Base-by-base conservation (phyloP, 2,888 invertebrate genomes). In the Thera britannica region DNA sequence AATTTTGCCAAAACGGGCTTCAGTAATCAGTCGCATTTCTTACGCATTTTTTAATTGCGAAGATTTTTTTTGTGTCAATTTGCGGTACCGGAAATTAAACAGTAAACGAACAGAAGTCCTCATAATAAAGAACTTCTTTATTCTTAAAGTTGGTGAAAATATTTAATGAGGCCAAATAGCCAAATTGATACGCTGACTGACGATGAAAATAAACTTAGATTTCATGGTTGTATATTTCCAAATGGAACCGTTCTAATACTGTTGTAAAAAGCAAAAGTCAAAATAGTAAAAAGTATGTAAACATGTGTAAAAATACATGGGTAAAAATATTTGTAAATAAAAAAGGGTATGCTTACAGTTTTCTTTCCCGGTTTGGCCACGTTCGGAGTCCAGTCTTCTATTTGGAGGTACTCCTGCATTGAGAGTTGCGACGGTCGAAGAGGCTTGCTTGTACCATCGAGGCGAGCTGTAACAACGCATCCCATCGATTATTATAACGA, bases 401-500 rank as follows among this genome's bases (percentile, higher is more conserved):
- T 95, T 90, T 98, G 98, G 72, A 99, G 95, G 95, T 98, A 99
- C 89, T 98, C 98, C 85, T 98, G 98, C 96, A 99, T 97, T 68
- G 98, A 97, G 81, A 95, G 94, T 68, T 95, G 94, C 68, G 95
- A 95, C 70, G 96, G 94, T 70, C 96, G 95, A 70, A 96, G 94
- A 61, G 96, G 96, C 85, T 96, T 97, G 85, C 94, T 96, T 77
- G 97, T 96, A 72, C 99, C 99, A 94, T 99, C 99, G 89, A 99
- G 95, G 72, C 98, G 97, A 81, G 98, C 99, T 98, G 94, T 36
- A 95, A 95, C 92, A 90, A 87, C 74, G 68, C 78, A 86, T 81
- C 76, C 46, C 5, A 6, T 3, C 49, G 23, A 23, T 57, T 41
- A 2, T 41, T 44, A 2, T 44, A 44, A 44, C 41, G 12, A 41